Conservation (phyloP, 2,888 invertebrate genomes). For the Cosmopolites sordidus region DNA sequence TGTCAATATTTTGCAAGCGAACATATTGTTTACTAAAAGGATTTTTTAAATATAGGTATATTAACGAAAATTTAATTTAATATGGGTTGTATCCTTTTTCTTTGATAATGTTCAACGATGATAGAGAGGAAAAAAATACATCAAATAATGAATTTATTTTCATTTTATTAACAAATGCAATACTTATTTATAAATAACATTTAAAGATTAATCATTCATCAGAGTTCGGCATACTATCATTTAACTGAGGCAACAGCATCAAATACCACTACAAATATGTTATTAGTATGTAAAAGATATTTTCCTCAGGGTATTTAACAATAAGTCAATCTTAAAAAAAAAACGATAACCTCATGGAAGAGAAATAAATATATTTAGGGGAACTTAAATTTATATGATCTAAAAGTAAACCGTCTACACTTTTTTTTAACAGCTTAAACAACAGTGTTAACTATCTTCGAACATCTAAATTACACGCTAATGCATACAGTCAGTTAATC, state of each 20-base stretch:
- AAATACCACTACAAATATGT: not conserved
- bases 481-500: not conserved
- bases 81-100: too few relatives aligned
- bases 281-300: not conserved
- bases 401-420: not conserved
- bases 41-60: too few relatives aligned
- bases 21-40: too few relatives aligned
- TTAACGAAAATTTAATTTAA: too few relatives aligned
- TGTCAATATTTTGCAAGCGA: too few relatives aligned
- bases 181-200: not conserved
- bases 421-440: not conserved
- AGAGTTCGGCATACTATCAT: not conserved
- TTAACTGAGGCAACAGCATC: not conserved
- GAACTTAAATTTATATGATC: not conserved
- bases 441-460: not conserved
- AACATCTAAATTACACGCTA: not conserved
- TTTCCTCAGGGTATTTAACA: not conserved
- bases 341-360: not conserved
- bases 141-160: too few relatives aligned
- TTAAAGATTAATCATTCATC: not conserved
- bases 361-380: not conserved
- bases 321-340: not conserved
- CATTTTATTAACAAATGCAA: constrained; percentile 1
- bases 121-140: too few relatives aligned
- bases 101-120: too few relatives aligned